These are phyloP conservation scores for Serranus cabrilla DNA, from an alignment of 2,797 vertebrate species.

Conservation along the genomic window DNA sequence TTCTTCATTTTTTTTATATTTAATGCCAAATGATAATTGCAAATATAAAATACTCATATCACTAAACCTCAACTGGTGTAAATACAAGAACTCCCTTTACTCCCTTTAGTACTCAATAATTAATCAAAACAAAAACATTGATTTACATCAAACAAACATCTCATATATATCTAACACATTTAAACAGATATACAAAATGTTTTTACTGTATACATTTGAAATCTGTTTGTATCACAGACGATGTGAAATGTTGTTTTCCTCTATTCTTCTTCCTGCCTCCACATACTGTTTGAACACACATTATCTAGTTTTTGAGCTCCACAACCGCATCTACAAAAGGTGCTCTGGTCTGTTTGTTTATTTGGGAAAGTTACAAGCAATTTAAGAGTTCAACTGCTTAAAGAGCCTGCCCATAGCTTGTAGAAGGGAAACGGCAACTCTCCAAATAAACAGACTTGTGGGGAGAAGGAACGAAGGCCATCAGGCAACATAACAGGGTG, in stretches of 20 bases:
- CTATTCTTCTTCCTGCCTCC: constrained; percentile 13
- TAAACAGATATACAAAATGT: not conserved
- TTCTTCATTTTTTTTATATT: not conserved
- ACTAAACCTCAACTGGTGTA: not conserved
- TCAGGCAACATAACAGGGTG: constrained; percentile 70
- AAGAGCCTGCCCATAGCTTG: constrained; percentile 14
- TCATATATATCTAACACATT: not conserved
- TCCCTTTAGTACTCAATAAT: not conserved
- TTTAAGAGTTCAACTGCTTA: constrained; percentile 17
- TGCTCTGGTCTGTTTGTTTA: constrained; percentile 66
- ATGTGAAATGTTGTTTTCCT: constrained; percentile 18
- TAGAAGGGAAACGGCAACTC: constrained; percentile 55
- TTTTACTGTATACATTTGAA: constrained; percentile 4
- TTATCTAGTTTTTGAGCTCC: constrained; percentile 24
- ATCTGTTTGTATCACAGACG: constrained; percentile 4
- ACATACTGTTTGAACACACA: constrained; percentile 13
- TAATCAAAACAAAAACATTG: constrained; percentile 6
- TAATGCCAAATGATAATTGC: not conserved
- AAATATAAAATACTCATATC: not conserved
- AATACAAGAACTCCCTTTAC: not conserved
- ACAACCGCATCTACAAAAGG: constrained; percentile 29
- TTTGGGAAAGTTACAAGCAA: constrained; percentile 59
- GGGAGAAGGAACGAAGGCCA: constrained; percentile 60
- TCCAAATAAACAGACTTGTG: constrained; percentile 78
- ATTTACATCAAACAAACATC: constrained; percentile 11